phyloP scores from a whole-genome alignment of 2,113 vertebrate genomes.

The Ciconia maguari region DNA sequence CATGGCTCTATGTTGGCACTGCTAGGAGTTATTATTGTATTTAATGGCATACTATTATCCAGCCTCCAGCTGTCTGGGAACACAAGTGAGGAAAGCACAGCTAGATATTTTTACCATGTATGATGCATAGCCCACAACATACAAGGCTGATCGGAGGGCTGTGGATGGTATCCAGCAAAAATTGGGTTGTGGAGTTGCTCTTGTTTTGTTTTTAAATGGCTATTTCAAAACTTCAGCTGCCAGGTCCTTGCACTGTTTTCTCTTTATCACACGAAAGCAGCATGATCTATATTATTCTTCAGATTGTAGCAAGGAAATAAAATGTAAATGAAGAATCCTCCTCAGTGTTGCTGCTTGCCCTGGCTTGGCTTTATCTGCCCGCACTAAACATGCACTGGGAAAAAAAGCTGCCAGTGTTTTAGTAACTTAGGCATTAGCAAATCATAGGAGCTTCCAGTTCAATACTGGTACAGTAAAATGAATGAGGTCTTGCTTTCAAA shows the following conservation, averaged over 20 bases:
- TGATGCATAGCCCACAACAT: background rate
- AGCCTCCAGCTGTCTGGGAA: background rate
- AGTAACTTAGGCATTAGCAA: background rate
- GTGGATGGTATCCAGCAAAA: background rate
- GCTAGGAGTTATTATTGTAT: constrained; percentile 7
- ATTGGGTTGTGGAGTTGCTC: background rate
- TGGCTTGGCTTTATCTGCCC: background rate
- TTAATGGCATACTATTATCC: background rate
- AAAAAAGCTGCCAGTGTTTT: background rate
- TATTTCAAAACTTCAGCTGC: background rate
- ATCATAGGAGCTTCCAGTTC: background rate
- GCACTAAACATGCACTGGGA: background rate
- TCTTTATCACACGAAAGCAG: constrained; percentile 5
- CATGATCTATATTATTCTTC: background rate
- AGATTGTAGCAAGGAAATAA: background rate
- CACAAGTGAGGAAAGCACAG: background rate
- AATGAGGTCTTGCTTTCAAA: background rate
- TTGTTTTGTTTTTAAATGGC: background rate
- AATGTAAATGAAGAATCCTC: constrained; percentile 1
- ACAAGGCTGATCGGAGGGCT: background rate
- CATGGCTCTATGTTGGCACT: background rate
- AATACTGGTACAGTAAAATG: background rate
- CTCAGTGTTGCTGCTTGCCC: background rate
- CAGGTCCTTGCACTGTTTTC: background rate
- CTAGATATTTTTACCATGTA: constrained; percentile 16